These are phyloP conservation scores for Porites lobata DNA, from an alignment of 92 coral and sea anemone species.

Conservation along the genomic window DNA sequence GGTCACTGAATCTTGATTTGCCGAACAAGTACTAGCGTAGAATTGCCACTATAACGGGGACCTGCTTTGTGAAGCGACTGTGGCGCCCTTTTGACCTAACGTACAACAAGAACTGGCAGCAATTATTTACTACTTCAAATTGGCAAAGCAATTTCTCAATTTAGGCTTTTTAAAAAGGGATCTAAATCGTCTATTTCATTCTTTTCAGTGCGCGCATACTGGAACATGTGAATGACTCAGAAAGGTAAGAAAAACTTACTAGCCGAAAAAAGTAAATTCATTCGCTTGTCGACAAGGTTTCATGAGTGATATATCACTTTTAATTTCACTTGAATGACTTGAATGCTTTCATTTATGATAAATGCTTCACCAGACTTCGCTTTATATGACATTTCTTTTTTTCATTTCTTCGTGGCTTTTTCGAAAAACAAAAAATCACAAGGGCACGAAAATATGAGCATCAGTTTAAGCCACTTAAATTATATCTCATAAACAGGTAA, in stretches of 20 bases:
- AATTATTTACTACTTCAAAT: conserved; percentile 29
- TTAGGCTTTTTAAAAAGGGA: neutral
- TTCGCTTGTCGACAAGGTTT: neutral
- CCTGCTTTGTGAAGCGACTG: conserved; percentile 19
- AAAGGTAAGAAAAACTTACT: neutral
- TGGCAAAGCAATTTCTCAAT: neutral
- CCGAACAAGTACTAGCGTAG: conserved; percentile 21
- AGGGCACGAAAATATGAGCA: no score
- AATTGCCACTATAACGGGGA: neutral
- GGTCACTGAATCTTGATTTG: neutral
- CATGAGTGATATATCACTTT: no score
- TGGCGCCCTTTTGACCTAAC: conserved; percentile 27
- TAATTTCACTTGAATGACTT: no score
- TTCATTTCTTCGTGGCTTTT: no score
- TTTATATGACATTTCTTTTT: no score
- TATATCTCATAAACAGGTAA: no score
- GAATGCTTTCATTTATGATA: no score
- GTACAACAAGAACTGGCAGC: neutral
- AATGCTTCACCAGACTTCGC: no score
- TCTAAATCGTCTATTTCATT: neutral
- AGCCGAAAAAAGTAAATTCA: neutral
- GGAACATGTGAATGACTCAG: conserved; percentile 1
- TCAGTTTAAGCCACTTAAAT: no score
- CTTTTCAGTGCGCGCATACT: neutral
- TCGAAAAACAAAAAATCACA: no score